Conservation (phyloP, 2,113 vertebrate species). For the Pao palembangensis region DNA sequence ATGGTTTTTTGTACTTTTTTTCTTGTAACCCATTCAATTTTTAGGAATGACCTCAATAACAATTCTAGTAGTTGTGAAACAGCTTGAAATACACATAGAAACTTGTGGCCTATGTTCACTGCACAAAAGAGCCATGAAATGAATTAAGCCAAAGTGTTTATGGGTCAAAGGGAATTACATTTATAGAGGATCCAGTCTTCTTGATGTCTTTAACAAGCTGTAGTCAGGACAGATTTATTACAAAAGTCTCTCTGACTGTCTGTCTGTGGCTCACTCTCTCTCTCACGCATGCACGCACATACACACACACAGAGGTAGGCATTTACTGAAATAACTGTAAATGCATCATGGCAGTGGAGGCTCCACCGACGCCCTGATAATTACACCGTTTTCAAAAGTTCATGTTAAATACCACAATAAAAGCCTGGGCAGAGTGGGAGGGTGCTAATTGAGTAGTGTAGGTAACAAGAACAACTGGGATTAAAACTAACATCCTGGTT, state of each 20-base stretch:
- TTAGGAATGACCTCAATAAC: not conserved
- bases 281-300: no score
- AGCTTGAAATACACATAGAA: not conserved
- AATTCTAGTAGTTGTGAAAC: conserved; percentile 1
- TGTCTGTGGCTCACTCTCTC: no score
- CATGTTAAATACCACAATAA: conserved; percentile 56
- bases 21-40: not conserved
- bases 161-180: conserved; percentile 4
- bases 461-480: conserved; percentile 62
- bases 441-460: conserved; percentile 59
- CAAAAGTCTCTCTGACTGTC: not conserved
- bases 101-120: not conserved
- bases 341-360: conserved; percentile 1
- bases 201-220: conserved; percentile 36
- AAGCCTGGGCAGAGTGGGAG: conserved; percentile 27
- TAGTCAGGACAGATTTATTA: conserved; percentile 43
- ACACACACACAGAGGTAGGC: not conserved
- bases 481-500: conserved; percentile 61
- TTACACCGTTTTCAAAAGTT: conserved; percentile 42
- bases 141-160: conserved; percentile 2
- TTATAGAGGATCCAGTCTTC: conserved; percentile 5
- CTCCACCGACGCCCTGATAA: conserved; percentile 37
- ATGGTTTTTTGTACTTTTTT: not conserved
- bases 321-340: conserved; percentile 20
- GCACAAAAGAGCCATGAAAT: conserved; percentile 10